Base-by-base conservation (phyloP, 1,140 invertebrate genomes). In the Cecropterus lyciades region DNA sequence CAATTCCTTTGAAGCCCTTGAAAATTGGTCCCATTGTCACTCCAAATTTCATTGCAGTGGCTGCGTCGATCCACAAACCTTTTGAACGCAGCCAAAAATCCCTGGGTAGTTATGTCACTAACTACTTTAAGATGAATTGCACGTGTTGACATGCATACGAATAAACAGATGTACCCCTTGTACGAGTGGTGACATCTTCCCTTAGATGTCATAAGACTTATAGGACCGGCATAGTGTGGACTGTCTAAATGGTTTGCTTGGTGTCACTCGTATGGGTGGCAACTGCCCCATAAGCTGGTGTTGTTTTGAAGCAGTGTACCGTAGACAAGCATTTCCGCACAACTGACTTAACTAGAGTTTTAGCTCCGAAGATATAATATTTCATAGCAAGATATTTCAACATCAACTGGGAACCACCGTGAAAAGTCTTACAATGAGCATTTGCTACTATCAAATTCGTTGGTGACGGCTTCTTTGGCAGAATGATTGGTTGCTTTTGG, bases 271-370 rank as follows among this genome's bases (percentile, higher is more conserved):
- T 6, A 15, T n/a, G 0, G 53, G 13, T n/a, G 53, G 53, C 15
- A 56, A 24, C 17, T 56, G 53, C 9, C 53, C 37, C 53, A 56
- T 56, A 0, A 56, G 30, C 33, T 56, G 53, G 13, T 56, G 53
- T 17, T 56, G 53, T 43, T 56, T 56, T 20, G 53, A 56, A 13
- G 6, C 17, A 24, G 11, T 0, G 16, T 56, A 56, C 9, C 53
- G 53, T 11, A 56, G 13, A 43, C 53, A 56, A 24, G 17, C 53
- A 56, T 7, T 43, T 56, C 0, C 15, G 53, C 2, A 56, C 37
- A 9, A 43, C 10, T 8, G 16, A 9, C 10, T 24, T 56, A 0
- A 56, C 37, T 24, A 56, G 20, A 8, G 37, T 24, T 43, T 56
- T 56, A n/a, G 24, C 16, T 11, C 17, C 40, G 3, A 56, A 1